These are phyloP conservation scores for Atherinomorus stipes DNA, from an alignment of 2,113 vertebrate species.

Conservation along the genomic window DNA sequence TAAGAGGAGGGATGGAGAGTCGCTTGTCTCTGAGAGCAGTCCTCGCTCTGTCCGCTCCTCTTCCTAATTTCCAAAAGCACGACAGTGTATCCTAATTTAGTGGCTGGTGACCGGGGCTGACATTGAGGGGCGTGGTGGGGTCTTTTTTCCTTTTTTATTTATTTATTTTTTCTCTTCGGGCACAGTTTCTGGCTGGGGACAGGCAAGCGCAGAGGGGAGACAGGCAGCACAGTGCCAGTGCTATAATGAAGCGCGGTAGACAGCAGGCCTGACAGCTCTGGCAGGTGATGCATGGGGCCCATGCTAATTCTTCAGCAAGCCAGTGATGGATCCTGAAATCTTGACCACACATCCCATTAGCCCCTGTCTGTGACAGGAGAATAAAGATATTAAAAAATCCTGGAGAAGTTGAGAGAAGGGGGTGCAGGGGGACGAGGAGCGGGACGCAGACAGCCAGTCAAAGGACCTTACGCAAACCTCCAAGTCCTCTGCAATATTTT, in stretches of 20 bases:
- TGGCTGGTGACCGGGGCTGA: conserved; percentile 81
- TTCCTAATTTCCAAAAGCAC: conserved; percentile 86
- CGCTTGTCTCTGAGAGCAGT: conserved; percentile 63
- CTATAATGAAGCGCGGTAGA: conserved; percentile 91
- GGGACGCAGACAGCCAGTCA: conserved; percentile 84
- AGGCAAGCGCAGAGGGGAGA: conserved; percentile 68
- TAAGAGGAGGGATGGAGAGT: conserved; percentile 69
- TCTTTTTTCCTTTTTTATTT: conserved; percentile 72
- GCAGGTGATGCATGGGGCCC: conserved; percentile 95
- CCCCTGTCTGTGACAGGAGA: conserved; percentile 95
- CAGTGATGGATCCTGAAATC: conserved; percentile 98
- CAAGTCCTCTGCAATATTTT: conserved; percentile 82
- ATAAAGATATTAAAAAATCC: conserved; percentile 88
- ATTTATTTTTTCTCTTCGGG: conserved; percentile 55
- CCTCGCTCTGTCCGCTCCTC: conserved; percentile 73
- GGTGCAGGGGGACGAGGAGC: conserved; percentile 70
- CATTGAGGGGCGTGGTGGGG: conserved; percentile 87
- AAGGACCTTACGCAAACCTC: conserved; percentile 81
- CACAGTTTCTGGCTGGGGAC: conserved; percentile 77
- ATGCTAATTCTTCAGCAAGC: conserved; percentile 94
- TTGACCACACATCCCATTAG: conserved; percentile 99
- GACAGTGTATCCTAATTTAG: conserved; percentile 80
- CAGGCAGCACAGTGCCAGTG: conserved; percentile 76
- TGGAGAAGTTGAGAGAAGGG: conserved; percentile 74
- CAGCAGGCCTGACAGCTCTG: conserved; percentile 92